Evolutionary conservation across 2,888 invertebrate species (phyloP).

Genomic region (Operophtera brumata): DNA sequence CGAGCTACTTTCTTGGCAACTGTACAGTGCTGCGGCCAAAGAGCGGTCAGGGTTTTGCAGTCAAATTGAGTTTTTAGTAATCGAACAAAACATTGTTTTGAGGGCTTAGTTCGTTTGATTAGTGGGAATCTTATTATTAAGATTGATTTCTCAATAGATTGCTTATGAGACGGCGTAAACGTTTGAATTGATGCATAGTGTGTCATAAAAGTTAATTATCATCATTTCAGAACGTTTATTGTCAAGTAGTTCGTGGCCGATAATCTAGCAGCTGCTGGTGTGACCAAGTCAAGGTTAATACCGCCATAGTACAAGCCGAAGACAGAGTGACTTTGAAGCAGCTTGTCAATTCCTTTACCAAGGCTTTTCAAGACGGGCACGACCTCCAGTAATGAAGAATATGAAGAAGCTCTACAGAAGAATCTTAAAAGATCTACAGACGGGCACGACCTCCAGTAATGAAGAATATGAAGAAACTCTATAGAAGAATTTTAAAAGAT

Average conservation of each 20-base stretch:
- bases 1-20: conserved; percentile 28
- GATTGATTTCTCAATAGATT: conserved; percentile 23
- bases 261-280: no score
- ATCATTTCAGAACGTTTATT: not conserved
- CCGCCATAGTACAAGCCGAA: no score
- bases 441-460: no score
- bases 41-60: not conserved
- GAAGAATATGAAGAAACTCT: no score
- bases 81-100: not conserved
- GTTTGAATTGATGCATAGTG: conserved; percentile 25
- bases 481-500: no score
- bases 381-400: no score
- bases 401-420: no score
- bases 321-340: no score
- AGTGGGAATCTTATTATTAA: conserved; percentile 14
- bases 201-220: conserved; percentile 29
- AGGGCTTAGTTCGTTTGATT: not conserved
- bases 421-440: no score
- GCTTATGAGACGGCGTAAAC: conserved; percentile 1
- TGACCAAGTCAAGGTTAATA: no score
- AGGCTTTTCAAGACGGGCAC: no score
- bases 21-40: not conserved
- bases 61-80: not conserved
- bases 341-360: no score
- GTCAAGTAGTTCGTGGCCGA: not conserved